Percentiles rank a stretch among this genome's conserved stretches.
Conservation (phyloP, 2,888 invertebrate genomes). For the Tachina lurida region DNA sequence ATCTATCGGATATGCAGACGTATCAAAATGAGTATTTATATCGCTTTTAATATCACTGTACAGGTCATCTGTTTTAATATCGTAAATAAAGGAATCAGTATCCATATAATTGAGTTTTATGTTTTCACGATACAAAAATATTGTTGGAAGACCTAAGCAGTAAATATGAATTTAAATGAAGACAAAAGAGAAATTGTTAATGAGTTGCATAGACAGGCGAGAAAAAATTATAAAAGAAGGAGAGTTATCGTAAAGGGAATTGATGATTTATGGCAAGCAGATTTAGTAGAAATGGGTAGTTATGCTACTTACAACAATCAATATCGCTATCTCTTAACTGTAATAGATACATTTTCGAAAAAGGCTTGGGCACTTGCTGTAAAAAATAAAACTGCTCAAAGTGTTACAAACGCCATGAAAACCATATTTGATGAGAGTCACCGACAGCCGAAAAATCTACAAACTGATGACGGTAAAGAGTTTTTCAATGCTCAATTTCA, state of each 20-base stretch:
- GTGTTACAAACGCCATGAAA: conserved; percentile 48
- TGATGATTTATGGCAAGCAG: not conserved
- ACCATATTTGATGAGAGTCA: conserved; percentile 75
- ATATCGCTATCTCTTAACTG: not conserved
- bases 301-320: not conserved
- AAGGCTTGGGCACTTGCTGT: conserved; percentile 70
- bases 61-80: not conserved
- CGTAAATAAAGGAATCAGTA: not conserved
- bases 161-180: not conserved
- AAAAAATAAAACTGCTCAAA: conserved; percentile 46
- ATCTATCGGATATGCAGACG: too few relatives aligned
- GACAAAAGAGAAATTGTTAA: conserved; percentile 52
- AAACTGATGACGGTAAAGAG: conserved; percentile 71
- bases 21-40: too few relatives aligned
- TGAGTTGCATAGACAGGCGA: conserved; percentile 57
- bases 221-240: conserved; percentile 61
- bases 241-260: not conserved
- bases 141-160: not conserved
- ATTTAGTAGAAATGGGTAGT: not conserved
- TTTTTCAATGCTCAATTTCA: conserved; percentile 47
- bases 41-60: too few relatives aligned
- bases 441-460: conserved; percentile 72
- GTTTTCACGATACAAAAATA: not conserved
- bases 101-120: too few relatives aligned
- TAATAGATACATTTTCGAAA: conserved; percentile 48